Evolutionary conservation across 2,113 vertebrate genomes (phyloP), one percentile per base, ranked within the genome.

Genomic region (Neogale vison): DNA sequence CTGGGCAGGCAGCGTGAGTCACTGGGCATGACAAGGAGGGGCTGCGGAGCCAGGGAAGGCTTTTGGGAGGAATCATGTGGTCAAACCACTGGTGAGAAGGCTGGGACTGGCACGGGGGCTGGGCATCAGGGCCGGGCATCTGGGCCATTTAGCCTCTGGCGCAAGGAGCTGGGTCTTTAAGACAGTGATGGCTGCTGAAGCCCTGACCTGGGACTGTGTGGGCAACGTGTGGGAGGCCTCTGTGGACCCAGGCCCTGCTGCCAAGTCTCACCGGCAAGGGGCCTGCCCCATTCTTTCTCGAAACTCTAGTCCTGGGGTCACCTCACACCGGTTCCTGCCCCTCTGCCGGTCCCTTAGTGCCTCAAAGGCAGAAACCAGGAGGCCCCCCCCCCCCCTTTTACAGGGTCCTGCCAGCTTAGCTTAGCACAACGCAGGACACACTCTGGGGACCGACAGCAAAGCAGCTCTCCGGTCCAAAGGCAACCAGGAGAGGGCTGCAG

Each of bases 101-200:
- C 88, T 80, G 76, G 55, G 47, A 18, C 71, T 65, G 67, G 65
- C 59, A 2, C 7, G 1, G 63, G 91, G n/a, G 80, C 36, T 74
- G 24, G 72, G 63, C 0, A 0, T 0, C 8, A n/a, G n/a, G n/a
- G 80, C 36, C 74, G 24, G 72, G 63, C 0, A 0, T 0, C 8
- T 24, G 50, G 59, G 21, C 42, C 69, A 36, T 74, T 65, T 45
- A 76, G 57, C 23, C 65, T 79, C 52, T 83, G 93, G 71, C 34
- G 10, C 23, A 0, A 1, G 29, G 39, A 17, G 50, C 26, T 24
- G 47, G 86, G 65, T 59, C 71, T 39, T 80, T 9, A 9, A 26
- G 71, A 61, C 24, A 39, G 26, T 17, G 74, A 17, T 31, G 67
- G 74, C 91, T 55, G 61, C 14, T 1, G 3, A 57, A 42, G 39